Base-by-base conservation (phyloP, 2,113 vertebrate species). In the Proteles cristata region DNA sequence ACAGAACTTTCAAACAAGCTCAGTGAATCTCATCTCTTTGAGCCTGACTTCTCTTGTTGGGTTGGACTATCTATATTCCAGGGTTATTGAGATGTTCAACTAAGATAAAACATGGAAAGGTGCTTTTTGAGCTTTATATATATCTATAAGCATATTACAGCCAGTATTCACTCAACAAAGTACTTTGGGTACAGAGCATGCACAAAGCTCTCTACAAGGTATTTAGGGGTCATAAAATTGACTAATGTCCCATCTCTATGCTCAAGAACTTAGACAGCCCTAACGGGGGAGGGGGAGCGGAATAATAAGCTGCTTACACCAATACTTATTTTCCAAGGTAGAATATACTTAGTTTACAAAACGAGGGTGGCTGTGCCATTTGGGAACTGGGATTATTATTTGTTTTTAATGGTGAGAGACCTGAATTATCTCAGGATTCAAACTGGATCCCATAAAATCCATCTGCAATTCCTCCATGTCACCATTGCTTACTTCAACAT, bases 381-480 rank as follows among this genome's bases (percentile, higher is more conserved):
- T 50, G 81, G 79, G 39, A 93, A 63, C 23, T 66, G 45, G 3
- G 5, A 25, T 26, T 93, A 58, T 55, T 39, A 39, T 80, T 5
- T 79, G 23, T 68, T 86, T 89, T 82, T 9, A 85, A 86, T 61
- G 61, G 8, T 7, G 68, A 88, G 35, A 82, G 9, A 23, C 39
- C 50, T 92, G 87, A 90, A 66, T 88, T 92, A 55, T 90, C 89
- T 90, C 48, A 77, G 35, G 15, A 17, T 89, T 92, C 28, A 58
- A 79, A 45, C 26, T 61, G 10, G 53, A 79, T 68, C 11, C 14
- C 71, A 53, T 76, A 61, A 92, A 89, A 89, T 50, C 11, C 28
- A 65, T 53, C 58, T 85, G 26, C 16, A 53, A 11, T 86, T 55
- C 35, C 33, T 35, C 58, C 7, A 6, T 68, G 58, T 45, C 55